Evolutionary conservation across 64 coral and sea anemone species (phyloP), one percentile per base, ranked within the genome.

Genomic region (Porites lutea): DNA sequence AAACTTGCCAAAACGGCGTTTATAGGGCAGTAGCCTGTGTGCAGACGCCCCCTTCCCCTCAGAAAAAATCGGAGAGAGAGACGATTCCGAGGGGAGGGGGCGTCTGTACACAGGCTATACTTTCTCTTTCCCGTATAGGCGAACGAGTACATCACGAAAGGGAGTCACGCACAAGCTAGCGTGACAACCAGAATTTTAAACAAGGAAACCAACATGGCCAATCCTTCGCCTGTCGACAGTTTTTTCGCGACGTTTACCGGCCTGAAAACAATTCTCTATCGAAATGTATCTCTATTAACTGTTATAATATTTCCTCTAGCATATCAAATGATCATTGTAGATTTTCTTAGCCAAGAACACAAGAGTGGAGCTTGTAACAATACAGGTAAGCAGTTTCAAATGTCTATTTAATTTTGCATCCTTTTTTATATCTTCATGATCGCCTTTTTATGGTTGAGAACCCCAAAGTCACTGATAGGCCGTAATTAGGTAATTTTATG

Each of bases 281-380:
- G 92, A 73, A 93, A 94, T 62, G 71, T 88, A 23, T 83, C 62
- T 23, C 52, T 94, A 0, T 74, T 97, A 78, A 55, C 75, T 78
- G 10, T 97, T 7, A 86, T 97, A 18, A 71, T 87, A 18, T 87
- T 97, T 48, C 76, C 83, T 15, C 54, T 97, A 3, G 94, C 88
- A 10, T 97, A 94, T 71, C 95, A 97, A 78, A 91, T 94, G 47
- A 88, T 94, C 47, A 79, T 89, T 60, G 82, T 97, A 63, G 88
- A 94, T n/a, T 94, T 97, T 45, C 59, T 97, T 7, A 88, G 91
- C 57, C 92, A 94, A 49, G 88, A 97, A 71, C 72, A 86, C 12
- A 43, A 13, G 4, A 68, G 37, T 21, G 71, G 78, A 6, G 71
- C 60, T 51, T 91, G 88, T 21, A 72, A 67, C 18, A 78, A 7